Evolutionary conservation across 2,797 vertebrate genomes (phyloP).

Genomic region (Schizopygopsis pylzovi): DNA sequence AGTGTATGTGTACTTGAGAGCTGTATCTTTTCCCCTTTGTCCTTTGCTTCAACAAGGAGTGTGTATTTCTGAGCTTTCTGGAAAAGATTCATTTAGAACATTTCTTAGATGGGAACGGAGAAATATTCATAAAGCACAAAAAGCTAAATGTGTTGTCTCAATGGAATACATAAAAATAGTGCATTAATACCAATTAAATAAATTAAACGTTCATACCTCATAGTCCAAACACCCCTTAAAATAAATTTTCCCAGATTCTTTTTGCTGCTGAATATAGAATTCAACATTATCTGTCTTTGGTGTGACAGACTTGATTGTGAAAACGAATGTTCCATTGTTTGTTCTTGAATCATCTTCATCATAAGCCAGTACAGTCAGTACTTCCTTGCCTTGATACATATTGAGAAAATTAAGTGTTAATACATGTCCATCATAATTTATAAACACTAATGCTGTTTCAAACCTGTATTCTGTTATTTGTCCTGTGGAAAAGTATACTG

Average conservation of each 20-base stretch:
- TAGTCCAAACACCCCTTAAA: constrained; percentile 78
- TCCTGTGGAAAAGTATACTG: too few species aligned
- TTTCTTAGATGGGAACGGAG: neutral
- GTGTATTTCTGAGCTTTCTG: constrained; percentile 73
- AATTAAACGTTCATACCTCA: constrained; percentile 64
- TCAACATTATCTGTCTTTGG: constrained; percentile 65
- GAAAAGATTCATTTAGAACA: constrained; percentile 4
- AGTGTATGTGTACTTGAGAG: too few species aligned
- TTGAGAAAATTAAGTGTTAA: constrained; percentile 2
- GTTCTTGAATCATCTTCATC: constrained; percentile 60
- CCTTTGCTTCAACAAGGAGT: too few species aligned
- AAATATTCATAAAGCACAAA: neutral
- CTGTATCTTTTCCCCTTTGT: too few species aligned
- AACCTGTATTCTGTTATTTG: too few species aligned
- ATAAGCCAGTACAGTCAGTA: constrained; percentile 56
- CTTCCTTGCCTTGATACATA: constrained; percentile 52
- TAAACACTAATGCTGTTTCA: neutral
- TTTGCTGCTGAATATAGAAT: constrained; percentile 61
- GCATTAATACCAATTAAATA: neutral
- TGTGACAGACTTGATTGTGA: constrained; percentile 64
- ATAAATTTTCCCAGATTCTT: constrained; percentile 54
- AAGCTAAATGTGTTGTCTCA: neutral
- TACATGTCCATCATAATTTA: neutral
- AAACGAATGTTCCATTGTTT: constrained; percentile 61
- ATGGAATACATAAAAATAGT: neutral